Percentiles rank a stretch among this genome's conserved stretches.
Conservation (phyloP, 2,888 invertebrate genomes). For the Spisula subtruncata region DNA sequence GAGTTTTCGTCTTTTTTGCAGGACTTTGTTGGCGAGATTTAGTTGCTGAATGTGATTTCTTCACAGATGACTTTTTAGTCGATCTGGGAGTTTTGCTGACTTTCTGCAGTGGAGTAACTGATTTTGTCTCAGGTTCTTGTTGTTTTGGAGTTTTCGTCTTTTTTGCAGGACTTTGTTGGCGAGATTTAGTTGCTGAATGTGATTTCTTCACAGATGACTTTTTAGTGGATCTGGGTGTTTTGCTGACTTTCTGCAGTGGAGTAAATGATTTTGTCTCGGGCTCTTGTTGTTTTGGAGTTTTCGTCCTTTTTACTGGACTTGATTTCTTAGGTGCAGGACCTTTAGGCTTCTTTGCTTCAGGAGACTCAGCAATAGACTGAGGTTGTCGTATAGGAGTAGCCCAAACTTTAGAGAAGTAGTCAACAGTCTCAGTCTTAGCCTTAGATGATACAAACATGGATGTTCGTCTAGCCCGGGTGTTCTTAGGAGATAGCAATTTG, state of each 20-base stretch:
- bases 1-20: too few relatives aligned
- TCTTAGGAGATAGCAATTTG: constrained; percentile 47
- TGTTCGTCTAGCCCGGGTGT: constrained; percentile 43
- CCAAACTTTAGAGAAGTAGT: constrained; percentile 68
- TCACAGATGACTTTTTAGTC: neutral
- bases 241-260: neutral
- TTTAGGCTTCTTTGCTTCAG: constrained; percentile 21
- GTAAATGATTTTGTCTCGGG: constrained; percentile 17
- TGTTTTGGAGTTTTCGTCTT: neutral
- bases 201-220: neutral
- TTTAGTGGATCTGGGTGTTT: constrained; percentile 26
- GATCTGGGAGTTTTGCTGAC: constrained; percentile 25
- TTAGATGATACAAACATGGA: constrained; percentile 67
- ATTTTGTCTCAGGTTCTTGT: constrained; percentile 17
- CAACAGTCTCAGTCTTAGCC: constrained; percentile 27
- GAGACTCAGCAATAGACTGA: constrained; percentile 27
- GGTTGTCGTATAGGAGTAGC: constrained; percentile 59
- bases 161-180: neutral
- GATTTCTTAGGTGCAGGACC: neutral
- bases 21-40: constrained; percentile 10
- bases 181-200: neutral
- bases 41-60: neutral
- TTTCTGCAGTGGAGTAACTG: constrained; percentile 13
- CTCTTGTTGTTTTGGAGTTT: constrained; percentile 16
- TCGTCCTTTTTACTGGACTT: neutral